Evolutionary conservation across 2,888 invertebrate genomes (phyloP).

Genomic region (Prenolepis imparis): DNA sequence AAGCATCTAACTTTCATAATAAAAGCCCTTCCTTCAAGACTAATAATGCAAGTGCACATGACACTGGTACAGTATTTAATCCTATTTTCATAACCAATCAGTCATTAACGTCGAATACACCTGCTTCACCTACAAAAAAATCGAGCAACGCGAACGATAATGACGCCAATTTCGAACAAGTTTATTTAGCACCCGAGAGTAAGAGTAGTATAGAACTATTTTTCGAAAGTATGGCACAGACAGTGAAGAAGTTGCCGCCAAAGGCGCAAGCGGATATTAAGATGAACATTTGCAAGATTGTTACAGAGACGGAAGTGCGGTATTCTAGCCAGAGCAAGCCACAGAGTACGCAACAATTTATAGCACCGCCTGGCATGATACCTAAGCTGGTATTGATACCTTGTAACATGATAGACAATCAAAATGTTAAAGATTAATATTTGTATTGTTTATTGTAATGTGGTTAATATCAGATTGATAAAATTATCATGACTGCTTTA

Average conservation of each 20-base stretch:
- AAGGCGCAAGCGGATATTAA: conserved; percentile 83
- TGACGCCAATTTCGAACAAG: conserved; percentile 63
- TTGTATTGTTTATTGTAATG: not conserved
- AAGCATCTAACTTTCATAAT: conserved; percentile 49
- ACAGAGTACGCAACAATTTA: conserved; percentile 76
- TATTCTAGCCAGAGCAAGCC: conserved; percentile 66
- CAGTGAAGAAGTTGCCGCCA: conserved; percentile 80
- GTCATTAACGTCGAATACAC: not conserved
- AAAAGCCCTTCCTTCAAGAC: conserved; percentile 59
- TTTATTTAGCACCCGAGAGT: conserved; percentile 66
- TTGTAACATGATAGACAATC: conserved; percentile 83
- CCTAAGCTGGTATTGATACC: conserved; percentile 84
- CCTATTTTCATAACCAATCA: conserved; percentile 55
- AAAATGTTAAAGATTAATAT: conserved; percentile 66
- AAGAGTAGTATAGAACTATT: conserved; percentile 81
- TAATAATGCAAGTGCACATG: conserved; percentile 28
- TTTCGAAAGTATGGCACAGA: conserved; percentile 83
- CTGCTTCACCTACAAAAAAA: conserved; percentile 25
- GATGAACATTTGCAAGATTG: conserved; percentile 83
- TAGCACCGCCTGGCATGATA: conserved; percentile 80
- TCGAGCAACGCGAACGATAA: conserved; percentile 52
- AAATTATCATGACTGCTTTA: not conserved
- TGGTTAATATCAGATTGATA: not conserved
- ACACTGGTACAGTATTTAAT: conserved; percentile 4
- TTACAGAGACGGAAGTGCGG: conserved; percentile 81